A percentile compares a stretch with the other conserved stretches of the same genome.
Evolutionary conservation across 1,140 invertebrate species (phyloP).

Genomic region (Sycophila sp.): DNA sequence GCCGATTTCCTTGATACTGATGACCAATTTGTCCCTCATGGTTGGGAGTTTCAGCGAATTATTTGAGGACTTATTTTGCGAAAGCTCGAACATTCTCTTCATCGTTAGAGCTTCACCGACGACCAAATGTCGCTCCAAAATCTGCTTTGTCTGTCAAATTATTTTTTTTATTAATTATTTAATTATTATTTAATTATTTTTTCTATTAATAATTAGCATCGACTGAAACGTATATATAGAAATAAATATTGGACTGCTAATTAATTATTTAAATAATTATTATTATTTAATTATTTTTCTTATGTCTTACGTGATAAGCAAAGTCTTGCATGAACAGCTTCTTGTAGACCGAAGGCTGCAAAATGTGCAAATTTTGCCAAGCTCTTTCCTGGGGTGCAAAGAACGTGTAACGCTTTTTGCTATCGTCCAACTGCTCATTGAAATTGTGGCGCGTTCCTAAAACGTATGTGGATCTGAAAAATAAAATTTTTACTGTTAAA

Average conservation of each 20-base stretch:
- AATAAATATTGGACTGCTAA: not conserved
- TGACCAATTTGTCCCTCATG: conserved; percentile 74
- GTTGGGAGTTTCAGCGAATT: conserved; percentile 72
- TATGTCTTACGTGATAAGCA: conserved; percentile 79
- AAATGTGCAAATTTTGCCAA: conserved; percentile 78
- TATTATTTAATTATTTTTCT: not conserved
- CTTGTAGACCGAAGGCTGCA: conserved; percentile 81
- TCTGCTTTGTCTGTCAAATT: conserved; percentile 75
- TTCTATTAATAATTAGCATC: not conserved
- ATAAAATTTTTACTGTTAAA: too few relatives aligned
- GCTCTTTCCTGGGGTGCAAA: conserved; percentile 91
- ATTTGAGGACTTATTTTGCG: too few relatives aligned
- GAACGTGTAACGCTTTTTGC: conserved; percentile 85
- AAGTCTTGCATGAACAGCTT: conserved; percentile 85
- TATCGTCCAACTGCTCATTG: conserved; percentile 81
- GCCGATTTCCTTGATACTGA: conserved; percentile 77
- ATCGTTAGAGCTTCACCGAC: conserved; percentile 80
- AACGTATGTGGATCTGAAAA: conserved; percentile 75
- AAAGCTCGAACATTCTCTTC: conserved; percentile 77
- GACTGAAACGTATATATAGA: not conserved
- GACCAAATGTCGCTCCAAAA: conserved; percentile 84
- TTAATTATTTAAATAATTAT: not conserved
- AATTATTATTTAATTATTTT: not conserved
- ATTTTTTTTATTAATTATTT: not conserved
- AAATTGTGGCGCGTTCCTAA: conserved; percentile 79